phyloP scores from a whole-genome alignment of 2,888 invertebrate genomes.

The Macrophya alboannulata region DNA sequence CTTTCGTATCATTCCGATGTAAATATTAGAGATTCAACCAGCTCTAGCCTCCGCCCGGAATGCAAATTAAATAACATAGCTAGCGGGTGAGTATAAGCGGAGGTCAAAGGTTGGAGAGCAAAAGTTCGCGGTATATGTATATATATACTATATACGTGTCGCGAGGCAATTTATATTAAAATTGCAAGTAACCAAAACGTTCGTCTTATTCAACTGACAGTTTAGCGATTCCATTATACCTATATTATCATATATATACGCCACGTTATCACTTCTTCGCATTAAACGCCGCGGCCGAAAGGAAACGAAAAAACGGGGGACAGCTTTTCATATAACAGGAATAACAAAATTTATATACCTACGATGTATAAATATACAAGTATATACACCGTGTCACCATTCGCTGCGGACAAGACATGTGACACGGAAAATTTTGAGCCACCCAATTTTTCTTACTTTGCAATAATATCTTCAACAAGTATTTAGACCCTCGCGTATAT shows the following conservation, averaged over 20 bases:
- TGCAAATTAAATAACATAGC: conserved; percentile 23
- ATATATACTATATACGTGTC: not conserved
- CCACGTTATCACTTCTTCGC: not conserved
- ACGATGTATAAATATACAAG: not conserved
- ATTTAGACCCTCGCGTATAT: not conserved
- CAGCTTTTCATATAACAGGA: not conserved
- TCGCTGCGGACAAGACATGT: too few relatives aligned
- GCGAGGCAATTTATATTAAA: conserved; percentile 40
- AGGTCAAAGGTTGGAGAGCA: conserved; percentile 15
- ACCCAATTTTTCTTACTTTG: not conserved
- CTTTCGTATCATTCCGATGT: conserved; percentile 26
- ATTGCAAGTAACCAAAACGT: conserved; percentile 34
- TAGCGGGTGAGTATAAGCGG: not conserved
- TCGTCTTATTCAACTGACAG: conserved; percentile 43
- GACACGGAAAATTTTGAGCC: not conserved
- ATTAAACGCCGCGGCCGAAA: not conserved
- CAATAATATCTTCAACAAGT: not conserved
- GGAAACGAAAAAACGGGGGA: not conserved
- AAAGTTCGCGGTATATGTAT: not conserved
- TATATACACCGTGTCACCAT: too few relatives aligned
- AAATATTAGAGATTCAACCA: conserved; percentile 13
- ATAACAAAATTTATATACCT: not conserved
- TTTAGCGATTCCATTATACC: conserved; percentile 32
- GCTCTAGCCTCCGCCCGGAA: conserved; percentile 21
- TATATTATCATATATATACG: not conserved